phyloP scores from a whole-genome alignment of 2,888 invertebrate species.

The Hoplodrina blanda region DNA sequence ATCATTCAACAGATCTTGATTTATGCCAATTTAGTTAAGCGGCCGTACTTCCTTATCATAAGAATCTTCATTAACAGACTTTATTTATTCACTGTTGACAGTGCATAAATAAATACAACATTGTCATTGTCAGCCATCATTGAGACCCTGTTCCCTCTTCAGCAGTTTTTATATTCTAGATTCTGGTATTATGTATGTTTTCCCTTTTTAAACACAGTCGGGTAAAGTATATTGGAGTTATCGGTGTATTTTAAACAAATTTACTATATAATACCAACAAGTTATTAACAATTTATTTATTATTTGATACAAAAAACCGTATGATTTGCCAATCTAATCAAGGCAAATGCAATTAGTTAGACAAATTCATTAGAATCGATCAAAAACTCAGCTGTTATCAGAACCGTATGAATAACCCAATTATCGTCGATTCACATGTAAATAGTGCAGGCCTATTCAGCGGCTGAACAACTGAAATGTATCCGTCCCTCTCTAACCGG shows the following conservation, averaged over 20 bases:
- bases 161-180: neutral
- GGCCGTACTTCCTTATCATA: constrained; percentile 39
- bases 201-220: too few relatives aligned
- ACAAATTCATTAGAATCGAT: constrained; percentile 41
- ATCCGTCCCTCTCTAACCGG: constrained; percentile 68
- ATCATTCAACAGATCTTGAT: constrained; percentile 48
- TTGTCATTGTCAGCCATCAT: constrained; percentile 5
- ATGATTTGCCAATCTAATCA: constrained; percentile 19
- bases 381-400: constrained; percentile 62
- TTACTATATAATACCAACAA: too few relatives aligned
- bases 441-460: constrained; percentile 68
- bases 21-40: constrained; percentile 42
- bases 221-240: too few relatives aligned
- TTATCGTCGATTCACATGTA: constrained; percentile 71
- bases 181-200: too few relatives aligned
- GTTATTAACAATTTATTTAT: too few relatives aligned
- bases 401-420: constrained; percentile 70
- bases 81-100: constrained; percentile 26
- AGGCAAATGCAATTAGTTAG: constrained; percentile 17
- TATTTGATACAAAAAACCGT: neutral
- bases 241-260: too few relatives aligned
- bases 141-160: neutral
- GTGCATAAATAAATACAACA: neutral
- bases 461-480: constrained; percentile 65
- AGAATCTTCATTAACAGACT: constrained; percentile 45